Conservation (phyloP, 2,888 invertebrate species). For the Ectemnius continuus region DNA sequence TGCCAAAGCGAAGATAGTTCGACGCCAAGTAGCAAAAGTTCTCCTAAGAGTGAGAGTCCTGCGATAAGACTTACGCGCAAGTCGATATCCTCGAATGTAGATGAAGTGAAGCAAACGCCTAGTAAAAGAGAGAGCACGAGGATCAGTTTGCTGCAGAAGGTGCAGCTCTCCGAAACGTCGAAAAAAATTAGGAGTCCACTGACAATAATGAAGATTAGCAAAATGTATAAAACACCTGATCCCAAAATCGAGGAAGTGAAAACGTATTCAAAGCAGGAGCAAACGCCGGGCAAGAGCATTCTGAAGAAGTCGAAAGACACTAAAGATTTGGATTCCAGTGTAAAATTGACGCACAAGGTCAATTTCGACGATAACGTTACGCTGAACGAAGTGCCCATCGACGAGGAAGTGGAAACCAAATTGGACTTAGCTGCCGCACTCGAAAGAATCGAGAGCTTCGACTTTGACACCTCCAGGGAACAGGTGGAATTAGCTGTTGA, state of each 20-base stretch:
- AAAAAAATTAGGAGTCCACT: slow-evolving; percentile 60
- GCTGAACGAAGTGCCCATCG: slow-evolving; percentile 50
- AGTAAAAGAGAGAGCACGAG: slow-evolving; percentile 28
- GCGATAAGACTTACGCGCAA: slow-evolving; percentile 5
- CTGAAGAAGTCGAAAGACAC: slow-evolving; percentile 57
- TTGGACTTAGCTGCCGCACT: slow-evolving; percentile 48
- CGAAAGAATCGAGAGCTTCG: slow-evolving; percentile 56
- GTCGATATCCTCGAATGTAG: slow-evolving; percentile 12
- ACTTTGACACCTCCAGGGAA: slow-evolving; percentile 33
- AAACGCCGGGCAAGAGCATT: slow-evolving; percentile 71
- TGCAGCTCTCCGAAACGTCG: slow-evolving; percentile 47
- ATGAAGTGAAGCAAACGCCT: slow-evolving; percentile 11
- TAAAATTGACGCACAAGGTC: slow-evolving; percentile 59
- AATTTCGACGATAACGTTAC: slow-evolving; percentile 67
- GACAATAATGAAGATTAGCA: slow-evolving; percentile 66
- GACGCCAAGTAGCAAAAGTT: not conserved
- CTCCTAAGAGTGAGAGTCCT: not conserved
- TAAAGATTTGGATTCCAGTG: not conserved
- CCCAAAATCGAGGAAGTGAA: slow-evolving; percentile 65
- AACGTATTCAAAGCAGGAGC: slow-evolving; percentile 68
- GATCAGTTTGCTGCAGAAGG: slow-evolving; percentile 40
- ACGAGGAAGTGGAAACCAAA: slow-evolving; percentile 47
- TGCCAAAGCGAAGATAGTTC: not conserved
- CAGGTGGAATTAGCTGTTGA: slow-evolving; percentile 34
- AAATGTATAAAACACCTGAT: slow-evolving; percentile 68